Evolutionary conservation across 1,140 invertebrate species (phyloP).

Genomic region (Neodiprion pinetum): DNA sequence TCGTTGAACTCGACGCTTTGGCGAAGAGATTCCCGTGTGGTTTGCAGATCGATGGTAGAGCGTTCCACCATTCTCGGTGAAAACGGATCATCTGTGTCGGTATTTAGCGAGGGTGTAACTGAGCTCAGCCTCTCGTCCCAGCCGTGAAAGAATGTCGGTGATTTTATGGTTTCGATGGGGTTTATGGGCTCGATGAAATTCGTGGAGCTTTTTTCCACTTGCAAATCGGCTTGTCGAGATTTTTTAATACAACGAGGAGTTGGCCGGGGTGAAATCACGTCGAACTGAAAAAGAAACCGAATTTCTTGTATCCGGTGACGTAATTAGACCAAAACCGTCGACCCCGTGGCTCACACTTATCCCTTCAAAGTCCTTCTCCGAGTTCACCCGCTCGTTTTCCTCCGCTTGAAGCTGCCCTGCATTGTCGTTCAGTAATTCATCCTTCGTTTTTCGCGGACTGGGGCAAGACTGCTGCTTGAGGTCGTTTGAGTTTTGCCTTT

Average conservation of each 20-base stretch:
- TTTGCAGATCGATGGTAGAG: not conserved
- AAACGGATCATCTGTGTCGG: slow-evolving; percentile 30
- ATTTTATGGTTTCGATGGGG: slow-evolving; percentile 28
- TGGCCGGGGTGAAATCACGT: slow-evolving; percentile 18
- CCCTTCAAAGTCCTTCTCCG: slow-evolving; percentile 26
- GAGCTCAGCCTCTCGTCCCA: slow-evolving; percentile 29
- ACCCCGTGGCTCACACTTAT: slow-evolving; percentile 14
- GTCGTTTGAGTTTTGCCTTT: not conserved
- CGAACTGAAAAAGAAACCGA: slow-evolving; percentile 14
- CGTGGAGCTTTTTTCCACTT: slow-evolving; percentile 12
- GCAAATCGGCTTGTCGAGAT: slow-evolving; percentile 10
- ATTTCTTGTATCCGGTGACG: slow-evolving; percentile 5
- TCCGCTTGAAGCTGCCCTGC: not conserved
- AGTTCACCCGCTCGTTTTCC: slow-evolving; percentile 20
- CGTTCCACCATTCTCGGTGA: slow-evolving; percentile 21
- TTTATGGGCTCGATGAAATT: slow-evolving; percentile 16
- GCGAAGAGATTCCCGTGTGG: not conserved
- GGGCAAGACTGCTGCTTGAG: not conserved
- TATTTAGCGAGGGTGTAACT: slow-evolving; percentile 24
- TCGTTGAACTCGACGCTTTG: not conserved
- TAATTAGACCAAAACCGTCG: slow-evolving; percentile 1
- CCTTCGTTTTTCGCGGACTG: not conserved
- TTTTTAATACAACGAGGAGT: slow-evolving; percentile 13
- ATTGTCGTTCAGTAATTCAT: not conserved
- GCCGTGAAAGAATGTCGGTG: slow-evolving; percentile 23